These are phyloP conservation scores for Mastigias papua DNA, from an alignment of 30 jellyfish, hydroid and myxozoan species.

Conservation along the genomic window DNA sequence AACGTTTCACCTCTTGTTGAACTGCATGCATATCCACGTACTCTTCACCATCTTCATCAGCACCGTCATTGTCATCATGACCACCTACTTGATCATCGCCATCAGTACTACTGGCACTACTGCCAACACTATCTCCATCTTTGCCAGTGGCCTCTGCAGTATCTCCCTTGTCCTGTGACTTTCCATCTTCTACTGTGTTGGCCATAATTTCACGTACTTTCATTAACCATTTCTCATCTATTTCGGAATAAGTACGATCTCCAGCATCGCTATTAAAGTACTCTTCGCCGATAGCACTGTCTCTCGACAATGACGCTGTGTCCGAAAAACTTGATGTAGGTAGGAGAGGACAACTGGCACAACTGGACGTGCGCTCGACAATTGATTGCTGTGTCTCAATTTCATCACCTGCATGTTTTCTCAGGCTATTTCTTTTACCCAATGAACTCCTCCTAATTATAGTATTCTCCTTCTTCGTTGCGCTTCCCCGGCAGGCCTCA, in stretches of 20 bases:
- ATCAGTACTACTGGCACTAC: not conserved
- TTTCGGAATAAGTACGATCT: not conserved
- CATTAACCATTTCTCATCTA: not conserved
- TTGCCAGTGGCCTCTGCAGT: not conserved
- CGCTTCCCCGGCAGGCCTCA: conserved; percentile 8
- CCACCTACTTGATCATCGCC: not conserved
- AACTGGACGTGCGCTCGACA: not conserved
- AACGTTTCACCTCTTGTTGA: not conserved
- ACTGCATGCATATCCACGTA: conserved; percentile 5
- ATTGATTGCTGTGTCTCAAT: not conserved
- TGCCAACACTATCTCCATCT: not conserved
- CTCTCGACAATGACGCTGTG: not conserved
- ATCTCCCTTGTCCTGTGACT: not conserved
- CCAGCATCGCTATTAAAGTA: not conserved
- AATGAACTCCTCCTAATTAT: not conserved
- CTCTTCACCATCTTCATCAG: not conserved
- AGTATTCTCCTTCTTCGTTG: not conserved
- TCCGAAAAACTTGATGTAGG: not conserved
- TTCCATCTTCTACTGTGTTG: not conserved
- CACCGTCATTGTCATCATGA: not conserved
- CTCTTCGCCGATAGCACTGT: not conserved
- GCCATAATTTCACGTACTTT: not conserved
- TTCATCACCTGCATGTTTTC: not conserved
- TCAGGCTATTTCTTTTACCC: not conserved
- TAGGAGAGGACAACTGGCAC: not conserved